Evolutionary conservation across 2,113 vertebrate genomes (phyloP).

Genomic region (Psittacula cyanocephala): DNA sequence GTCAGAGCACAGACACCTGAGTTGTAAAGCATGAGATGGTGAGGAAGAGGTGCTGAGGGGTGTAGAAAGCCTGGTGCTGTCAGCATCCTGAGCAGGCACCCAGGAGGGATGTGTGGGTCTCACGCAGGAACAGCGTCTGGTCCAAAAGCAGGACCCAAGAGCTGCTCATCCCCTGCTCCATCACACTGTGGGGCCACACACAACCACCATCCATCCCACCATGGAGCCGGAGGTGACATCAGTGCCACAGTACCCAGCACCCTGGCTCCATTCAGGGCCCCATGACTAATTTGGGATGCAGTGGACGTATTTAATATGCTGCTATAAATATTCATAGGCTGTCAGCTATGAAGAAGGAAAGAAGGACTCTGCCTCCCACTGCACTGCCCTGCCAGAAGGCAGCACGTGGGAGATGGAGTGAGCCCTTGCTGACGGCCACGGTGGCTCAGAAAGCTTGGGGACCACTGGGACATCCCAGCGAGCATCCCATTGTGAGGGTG

Average conservation of each 20-base stretch:
- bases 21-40: neutral
- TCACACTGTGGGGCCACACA: neutral
- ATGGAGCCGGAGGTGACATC: fast-evolving
- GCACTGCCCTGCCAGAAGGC: neutral
- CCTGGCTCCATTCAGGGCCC: neutral
- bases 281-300: slow-evolving; percentile 33
- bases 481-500: neutral
- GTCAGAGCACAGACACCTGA: neutral
- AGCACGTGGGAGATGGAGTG: neutral
- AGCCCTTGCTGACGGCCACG: neutral
- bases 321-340: slow-evolving; percentile 61
- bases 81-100: neutral
- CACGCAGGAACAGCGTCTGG: fast-evolving
- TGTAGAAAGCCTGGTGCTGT: neutral
- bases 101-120: fast-evolving
- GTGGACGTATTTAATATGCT: slow-evolving; percentile 44
- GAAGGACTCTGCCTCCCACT: neutral
- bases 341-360: slow-evolving; percentile 56
- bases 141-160: neutral
- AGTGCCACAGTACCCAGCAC: neutral
- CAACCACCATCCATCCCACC: fast-evolving
- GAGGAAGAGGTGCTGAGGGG: neutral
- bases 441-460: neutral
- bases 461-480: neutral
- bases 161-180: neutral